These are phyloP conservation scores for Astropecten irregularis DNA, from an alignment of 53 echinoderm and acorn worm species.

Conservation along the genomic window DNA sequence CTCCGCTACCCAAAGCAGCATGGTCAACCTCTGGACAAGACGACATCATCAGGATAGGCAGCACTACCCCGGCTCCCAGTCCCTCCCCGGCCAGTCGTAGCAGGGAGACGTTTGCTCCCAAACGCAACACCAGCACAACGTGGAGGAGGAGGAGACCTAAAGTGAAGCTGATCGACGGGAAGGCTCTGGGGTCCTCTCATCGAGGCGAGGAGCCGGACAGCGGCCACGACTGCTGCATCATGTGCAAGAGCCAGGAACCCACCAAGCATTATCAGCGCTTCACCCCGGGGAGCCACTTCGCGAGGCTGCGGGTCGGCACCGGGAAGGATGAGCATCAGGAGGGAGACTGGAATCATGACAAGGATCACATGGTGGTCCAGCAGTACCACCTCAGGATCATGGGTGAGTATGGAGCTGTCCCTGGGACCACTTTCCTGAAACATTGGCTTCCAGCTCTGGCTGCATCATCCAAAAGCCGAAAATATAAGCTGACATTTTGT, in stretches of 20 bases:
- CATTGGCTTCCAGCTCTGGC: too few relatives aligned
- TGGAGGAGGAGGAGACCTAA: neutral
- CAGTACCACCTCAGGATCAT: constrained; percentile 84
- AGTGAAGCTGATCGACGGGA: constrained; percentile 3
- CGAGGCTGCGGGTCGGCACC: neutral
- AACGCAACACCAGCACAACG: neutral
- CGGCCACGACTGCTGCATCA: constrained; percentile 32
- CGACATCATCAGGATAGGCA: neutral
- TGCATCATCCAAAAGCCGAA: too few relatives aligned
- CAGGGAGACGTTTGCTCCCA: constrained; percentile 20
- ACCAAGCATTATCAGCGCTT: constrained; percentile 23
- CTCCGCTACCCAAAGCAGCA: constrained; percentile 12
- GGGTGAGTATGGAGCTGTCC: too few relatives aligned
- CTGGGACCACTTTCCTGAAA: too few relatives aligned
- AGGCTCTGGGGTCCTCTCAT: neutral
- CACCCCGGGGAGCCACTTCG: constrained; percentile 34
- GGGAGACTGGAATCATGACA: constrained; percentile 29
- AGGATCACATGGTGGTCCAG: constrained; percentile 70
- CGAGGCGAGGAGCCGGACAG: neutral
- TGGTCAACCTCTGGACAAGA: constrained; percentile 25
- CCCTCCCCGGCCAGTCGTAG: constrained; percentile 20
- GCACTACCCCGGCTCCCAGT: constrained; percentile 23
- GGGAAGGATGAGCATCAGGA: constrained; percentile 8
- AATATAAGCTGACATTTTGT: too few relatives aligned
- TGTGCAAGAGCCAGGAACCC: constrained; percentile 47